Base-by-base conservation (phyloP, 2,888 invertebrate species). In the Ornithoptera alexandrae region DNA sequence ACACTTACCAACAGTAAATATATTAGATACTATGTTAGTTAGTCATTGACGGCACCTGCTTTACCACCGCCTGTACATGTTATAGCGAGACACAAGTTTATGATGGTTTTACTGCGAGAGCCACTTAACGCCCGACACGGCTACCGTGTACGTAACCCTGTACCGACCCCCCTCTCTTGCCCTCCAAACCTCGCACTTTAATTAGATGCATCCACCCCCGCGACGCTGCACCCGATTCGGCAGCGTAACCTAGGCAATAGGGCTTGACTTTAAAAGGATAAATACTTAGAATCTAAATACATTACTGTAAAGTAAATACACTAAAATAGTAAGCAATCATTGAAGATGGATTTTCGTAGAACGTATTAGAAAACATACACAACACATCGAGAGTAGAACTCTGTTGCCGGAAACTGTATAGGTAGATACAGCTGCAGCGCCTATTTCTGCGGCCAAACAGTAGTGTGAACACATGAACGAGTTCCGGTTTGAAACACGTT, bases 101-200 rank as follows among this genome's bases (percentile, higher is more conserved):
- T 90, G 90, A 91, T 90, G 86, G 89, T 88, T 89, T 89, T 88
- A 89, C 86, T 79, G 85, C 84, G 81, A 86, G 88, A 81, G 88
- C 86, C 90, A 92, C 92, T 92, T 91, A 92, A 84, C 90, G 87
- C 85, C 81, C 81, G 81, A 80, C 79, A 76, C 79, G 78, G 87
- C 87, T 89, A 88, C 87, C 83, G 85, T 82, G 82, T 81, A 83
- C 82, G 76, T 75, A 70, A 74, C 77, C 76, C 75, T 73, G 71
- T 73, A 74, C 79, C 77, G 74, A 75, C 5, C 68, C 70, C 71
- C 46, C 15, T 12, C 10, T 1, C 39, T 39, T 10, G 7, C 74
- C 71, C 76, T 77, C 76, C 57, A 2, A 22, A 22, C 24, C 22
- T 75, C 62, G 67, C 62, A 72, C 65, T 65, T 74, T 86, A 85